Base-by-base conservation (phyloP, 2,888 invertebrate genomes). In the Magallana nippona region DNA sequence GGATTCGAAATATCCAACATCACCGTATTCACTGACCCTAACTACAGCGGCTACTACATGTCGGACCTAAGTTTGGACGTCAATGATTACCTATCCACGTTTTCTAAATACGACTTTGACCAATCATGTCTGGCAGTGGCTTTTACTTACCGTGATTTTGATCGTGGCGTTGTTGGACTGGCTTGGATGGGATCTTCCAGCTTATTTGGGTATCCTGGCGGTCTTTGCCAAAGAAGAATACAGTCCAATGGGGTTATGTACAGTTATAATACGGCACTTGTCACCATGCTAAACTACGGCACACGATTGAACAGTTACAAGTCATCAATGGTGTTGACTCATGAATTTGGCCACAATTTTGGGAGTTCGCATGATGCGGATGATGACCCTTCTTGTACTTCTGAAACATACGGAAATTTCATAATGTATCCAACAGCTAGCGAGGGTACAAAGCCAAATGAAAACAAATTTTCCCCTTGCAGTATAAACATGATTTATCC, bases 261-360 rank as follows among this genome's bases (percentile, higher is more conserved):
- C 81, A 92, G 90, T 83, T 89, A 89, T 32, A 93, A 93, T 86
- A 90, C 91, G 11, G 89, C 85, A 8, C n/a, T 91, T 3, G 86
- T 92, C 3, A 89, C 92, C 11, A 86, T 87, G 81, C 19, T 86
- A 5, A 90, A 87, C 79, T 19, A 82, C 27, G 91, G 91, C 10
- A 71, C 81, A n/a, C 82, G 83, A 11, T 22, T 91, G n/a, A 87
- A 90, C n/a, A 79, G 87, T 19, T 86, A 89, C 55, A 86, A 88
- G 60, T 82, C 87, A 56, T 85, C 89, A 2, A 82, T 91, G 10
- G 90, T 89, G 8, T 27, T 93, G 0, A 85, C 89, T 0, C 93
- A 93, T 84, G 93, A 93, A 85, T 82, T 92, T 11, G 93, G 93
- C 17, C 93, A 93, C 85, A 89, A 88, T 85, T 92, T 93, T 86